phyloP scores from a whole-genome alignment of 2,797 vertebrate species.

The Characodon lateralis region DNA sequence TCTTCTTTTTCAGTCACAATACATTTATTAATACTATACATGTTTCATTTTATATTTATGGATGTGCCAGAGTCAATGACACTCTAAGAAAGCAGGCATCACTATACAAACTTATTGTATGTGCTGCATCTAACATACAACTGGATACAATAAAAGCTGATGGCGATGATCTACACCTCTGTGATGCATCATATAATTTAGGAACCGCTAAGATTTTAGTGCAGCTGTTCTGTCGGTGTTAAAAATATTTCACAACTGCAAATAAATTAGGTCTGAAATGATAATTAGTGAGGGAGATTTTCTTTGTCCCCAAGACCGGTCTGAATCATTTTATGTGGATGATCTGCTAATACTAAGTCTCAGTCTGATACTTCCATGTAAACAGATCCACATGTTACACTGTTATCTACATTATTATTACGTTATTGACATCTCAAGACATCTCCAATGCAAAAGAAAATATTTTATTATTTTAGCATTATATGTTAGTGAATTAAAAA shows the following conservation, averaged over 20 bases:
- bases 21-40: conserved; percentile 27
- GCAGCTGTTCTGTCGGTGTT: not conserved
- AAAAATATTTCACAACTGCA: not conserved
- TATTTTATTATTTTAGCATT: too few species aligned
- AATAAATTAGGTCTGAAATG: not conserved
- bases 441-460: too few species aligned
- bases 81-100: conserved; percentile 19
- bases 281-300: too few species aligned
- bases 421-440: too few species aligned
- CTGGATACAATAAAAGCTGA: conserved; percentile 15
- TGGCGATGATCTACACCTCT: conserved; percentile 5
- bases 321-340: not conserved
- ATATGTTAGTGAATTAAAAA: too few species aligned
- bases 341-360: too few species aligned
- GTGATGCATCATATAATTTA: not conserved
- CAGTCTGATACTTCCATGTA: too few species aligned
- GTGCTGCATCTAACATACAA: conserved; percentile 13
- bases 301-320: not conserved
- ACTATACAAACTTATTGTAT: conserved; percentile 24
- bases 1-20: conserved; percentile 25
- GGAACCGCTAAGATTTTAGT: not conserved
- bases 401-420: too few species aligned
- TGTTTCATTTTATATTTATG: conserved; percentile 42
- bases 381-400: too few species aligned
- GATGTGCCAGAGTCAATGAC: conserved; percentile 25